Evolutionary conservation across 2,888 invertebrate species (phyloP), one percentile per base, ranked within the genome.

Genomic region (Tanytarsus gracilentus): DNA sequence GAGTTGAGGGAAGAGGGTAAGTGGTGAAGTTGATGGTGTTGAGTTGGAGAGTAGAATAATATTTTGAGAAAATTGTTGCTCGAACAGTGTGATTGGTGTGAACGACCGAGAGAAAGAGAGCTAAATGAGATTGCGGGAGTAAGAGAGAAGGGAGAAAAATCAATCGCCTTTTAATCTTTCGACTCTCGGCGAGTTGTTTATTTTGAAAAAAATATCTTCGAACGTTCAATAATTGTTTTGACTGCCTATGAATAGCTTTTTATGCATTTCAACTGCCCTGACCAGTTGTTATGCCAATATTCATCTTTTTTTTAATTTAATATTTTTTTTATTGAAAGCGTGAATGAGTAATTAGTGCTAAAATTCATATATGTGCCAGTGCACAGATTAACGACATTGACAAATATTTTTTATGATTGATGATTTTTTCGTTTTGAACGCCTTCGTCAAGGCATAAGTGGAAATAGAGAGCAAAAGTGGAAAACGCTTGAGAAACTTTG

Each of bases 361-460:
- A n/a, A n/a, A n/a, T n/a, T 44, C 23, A 23, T 11, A 21, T 11
- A 21, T 23, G 11, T 44, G 18, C 18, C 40, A 18, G 21, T 44
- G 44, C 44, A 44, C 44, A 16, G 8, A 44, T 44, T 44, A 44
- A 3, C 16, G 44, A 44, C 21, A 18, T 44, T 44, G 44, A 44
- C 44, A 44, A 44, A 44, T 44, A 23, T 40, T 33, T 33, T 2
- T 33, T 33, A n/a, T 44, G 44, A 44, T 44, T 44, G 44, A 44
- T 44, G 44, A 44, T 44, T 36, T 36, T 36, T 9, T 36, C 36
- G 36, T n/a, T 7, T n/a, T n/a, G n/a, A n/a, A n/a, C n/a, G n/a
- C n/a, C n/a, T n/a, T n/a, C n/a, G n/a, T n/a, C n/a, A n/a, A n/a
- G n/a, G n/a, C 36, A 16, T 14, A 18, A 44, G 44, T 21, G 44